Evolutionary conservation across 1,140 invertebrate genomes (phyloP), one percentile per base, ranked within the genome.

Genomic region (Drosophila rufa): DNA sequence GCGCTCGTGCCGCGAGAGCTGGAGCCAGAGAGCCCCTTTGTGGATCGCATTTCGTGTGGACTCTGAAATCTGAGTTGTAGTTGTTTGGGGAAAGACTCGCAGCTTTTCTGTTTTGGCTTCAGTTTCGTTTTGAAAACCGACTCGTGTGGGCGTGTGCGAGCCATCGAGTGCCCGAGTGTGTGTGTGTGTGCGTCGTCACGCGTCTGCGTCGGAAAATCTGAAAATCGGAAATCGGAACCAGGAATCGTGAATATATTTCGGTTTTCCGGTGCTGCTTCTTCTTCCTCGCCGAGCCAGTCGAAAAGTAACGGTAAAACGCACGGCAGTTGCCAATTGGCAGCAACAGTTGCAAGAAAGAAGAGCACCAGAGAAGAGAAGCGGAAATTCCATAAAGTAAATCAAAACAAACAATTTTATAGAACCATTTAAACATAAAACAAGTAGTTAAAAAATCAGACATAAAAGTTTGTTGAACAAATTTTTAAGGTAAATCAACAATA

Each of bases 21-120:
- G 22, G 36, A 47, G 40, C 19, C 15, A 38, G 27, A 69, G 66
- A 38, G 57, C 25, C 17, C 30, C 7, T 38, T 25, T 79, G 77
- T 87, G 84, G 84, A 80, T 50, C 15, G 43, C 45, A 78, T 84
- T 73, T 38, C 17, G 27, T 81, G 85, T 81, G 82, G 84, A 90
- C 64, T 60, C 42, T 81, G 70, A 84, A 89, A 90, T 90, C 85
- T 78, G 84, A 89, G 85, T 80, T 78, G 66, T 46, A 11, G 38
- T 55, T 64, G 47, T 55, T 73, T 67, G 78, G 77, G 81, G 59
- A 60, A 22, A 61, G 17, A 46, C 51, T 36, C 15, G 17, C 56
- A 76, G 75, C 71, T 76, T 74, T 67, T 57, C 17, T 40, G 55
- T 55, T 47, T 67, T 42, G 58, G 62, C 68, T 75, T 81, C 78